Evolutionary conservation across 1,140 invertebrate species (phyloP).

Genomic region (Drosophila gunungcola): DNA sequence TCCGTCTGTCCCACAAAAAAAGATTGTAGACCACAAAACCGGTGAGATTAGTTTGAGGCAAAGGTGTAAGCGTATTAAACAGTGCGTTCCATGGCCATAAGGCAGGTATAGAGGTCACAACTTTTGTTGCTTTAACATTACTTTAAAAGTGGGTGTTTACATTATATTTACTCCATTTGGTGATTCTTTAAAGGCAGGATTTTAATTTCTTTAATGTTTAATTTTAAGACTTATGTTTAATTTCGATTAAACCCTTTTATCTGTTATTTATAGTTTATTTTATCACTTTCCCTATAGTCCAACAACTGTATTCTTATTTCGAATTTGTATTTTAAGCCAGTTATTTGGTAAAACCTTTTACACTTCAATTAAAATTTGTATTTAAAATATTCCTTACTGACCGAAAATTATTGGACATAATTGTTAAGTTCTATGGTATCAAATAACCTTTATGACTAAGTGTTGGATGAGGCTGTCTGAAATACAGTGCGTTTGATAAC

Average conservation of each 20-base stretch:
- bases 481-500: constrained; percentile 6
- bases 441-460: constrained; percentile 5
- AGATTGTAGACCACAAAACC: neutral
- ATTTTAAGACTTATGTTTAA: too few species aligned
- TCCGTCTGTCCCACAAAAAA: neutral
- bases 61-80: neutral
- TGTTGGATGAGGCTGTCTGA: neutral
- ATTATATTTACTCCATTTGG: neutral
- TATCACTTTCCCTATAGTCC: neutral
- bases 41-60: neutral
- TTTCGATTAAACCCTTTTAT: too few species aligned
- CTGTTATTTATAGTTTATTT: too few species aligned
- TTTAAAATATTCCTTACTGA: neutral
- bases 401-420: constrained; percentile 1
- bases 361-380: neutral
- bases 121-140: neutral
- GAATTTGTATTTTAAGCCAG: neutral
- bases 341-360: neutral
- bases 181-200: neutral
- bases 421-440: neutral
- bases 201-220: neutral
- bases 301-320: neutral
- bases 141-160: neutral
- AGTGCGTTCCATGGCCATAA: constrained; percentile 13
- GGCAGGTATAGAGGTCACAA: neutral